phyloP scores from a whole-genome alignment of 2,888 invertebrate genomes.

The Vandiemenella viatica region DNA sequence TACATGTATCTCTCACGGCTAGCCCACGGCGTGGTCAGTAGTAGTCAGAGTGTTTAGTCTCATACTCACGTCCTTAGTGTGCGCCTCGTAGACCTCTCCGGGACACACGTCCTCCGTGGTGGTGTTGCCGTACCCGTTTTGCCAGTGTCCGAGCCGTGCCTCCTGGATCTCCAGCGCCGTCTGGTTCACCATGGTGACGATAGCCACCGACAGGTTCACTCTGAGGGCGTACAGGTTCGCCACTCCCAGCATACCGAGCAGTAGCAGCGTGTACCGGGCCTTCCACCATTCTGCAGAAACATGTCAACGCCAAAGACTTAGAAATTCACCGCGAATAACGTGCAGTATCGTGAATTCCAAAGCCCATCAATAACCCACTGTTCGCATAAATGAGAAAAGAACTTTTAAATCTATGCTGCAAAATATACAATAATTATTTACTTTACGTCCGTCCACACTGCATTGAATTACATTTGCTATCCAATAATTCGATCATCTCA shows the following conservation, averaged over 20 bases:
- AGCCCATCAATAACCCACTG: no score
- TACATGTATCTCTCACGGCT: no score
- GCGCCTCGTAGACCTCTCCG: neutral
- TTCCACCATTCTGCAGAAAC: neutral
- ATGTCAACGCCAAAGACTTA: no score
- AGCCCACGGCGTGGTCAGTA: no score
- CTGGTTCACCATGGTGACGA: constrained; percentile 3
- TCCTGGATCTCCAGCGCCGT: neutral
- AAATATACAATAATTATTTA: no score
- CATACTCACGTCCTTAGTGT: neutral
- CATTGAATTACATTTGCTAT: no score
- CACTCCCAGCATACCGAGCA: neutral
- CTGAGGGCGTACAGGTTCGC: neutral
- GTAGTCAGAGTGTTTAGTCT: neutral
- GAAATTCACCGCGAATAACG: no score
- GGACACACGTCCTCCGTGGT: neutral
- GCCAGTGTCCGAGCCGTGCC: neutral
- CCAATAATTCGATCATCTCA: no score
- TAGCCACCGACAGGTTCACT: constrained; percentile 1
- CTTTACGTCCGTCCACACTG: no score
- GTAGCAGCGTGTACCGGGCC: neutral
- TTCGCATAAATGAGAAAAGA: no score
- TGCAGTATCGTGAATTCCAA: no score
- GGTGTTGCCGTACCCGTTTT: neutral
- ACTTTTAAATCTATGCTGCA: no score